Conservation (phyloP, 2,797 vertebrate genomes). For the Manis javanica region DNA sequence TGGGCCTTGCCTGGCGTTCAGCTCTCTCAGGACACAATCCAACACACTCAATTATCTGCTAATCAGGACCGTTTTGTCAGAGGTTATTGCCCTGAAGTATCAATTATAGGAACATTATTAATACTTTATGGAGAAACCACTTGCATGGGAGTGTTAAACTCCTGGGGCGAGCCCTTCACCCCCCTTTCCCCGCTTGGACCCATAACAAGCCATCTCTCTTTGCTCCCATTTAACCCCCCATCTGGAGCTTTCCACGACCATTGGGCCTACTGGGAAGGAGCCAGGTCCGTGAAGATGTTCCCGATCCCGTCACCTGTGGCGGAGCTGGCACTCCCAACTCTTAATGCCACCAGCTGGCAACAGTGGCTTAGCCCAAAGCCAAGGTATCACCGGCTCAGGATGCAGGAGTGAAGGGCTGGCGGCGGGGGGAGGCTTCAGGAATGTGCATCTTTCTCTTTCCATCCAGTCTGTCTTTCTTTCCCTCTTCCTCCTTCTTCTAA, state of each 20-base stretch:
- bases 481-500: background rate
- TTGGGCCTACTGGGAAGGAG: conserved; percentile 61
- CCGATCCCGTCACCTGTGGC: conserved; percentile 75
- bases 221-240: background rate
- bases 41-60: conserved; percentile 87
- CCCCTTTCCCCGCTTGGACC: background rate
- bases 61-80: conserved; percentile 87
- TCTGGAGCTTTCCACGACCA: conserved; percentile 30
- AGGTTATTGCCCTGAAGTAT: conserved; percentile 88
- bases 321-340: conserved; percentile 61
- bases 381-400: conserved; percentile 60
- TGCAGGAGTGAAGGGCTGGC: background rate
- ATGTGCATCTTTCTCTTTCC: background rate
- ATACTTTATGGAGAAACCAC: conserved; percentile 81
- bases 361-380: conserved; percentile 63
- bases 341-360: conserved; percentile 74
- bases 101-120: conserved; percentile 86
- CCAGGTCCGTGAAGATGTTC: conserved; percentile 54
- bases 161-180: background rate
- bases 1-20: conserved; percentile 85
- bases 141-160: conserved; percentile 83
- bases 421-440: background rate
- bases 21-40: conserved; percentile 82
- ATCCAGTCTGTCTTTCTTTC: no score
- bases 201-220: background rate